Conservation (phyloP, 2,888 invertebrate species). For the Colostygia pectinataria region DNA sequence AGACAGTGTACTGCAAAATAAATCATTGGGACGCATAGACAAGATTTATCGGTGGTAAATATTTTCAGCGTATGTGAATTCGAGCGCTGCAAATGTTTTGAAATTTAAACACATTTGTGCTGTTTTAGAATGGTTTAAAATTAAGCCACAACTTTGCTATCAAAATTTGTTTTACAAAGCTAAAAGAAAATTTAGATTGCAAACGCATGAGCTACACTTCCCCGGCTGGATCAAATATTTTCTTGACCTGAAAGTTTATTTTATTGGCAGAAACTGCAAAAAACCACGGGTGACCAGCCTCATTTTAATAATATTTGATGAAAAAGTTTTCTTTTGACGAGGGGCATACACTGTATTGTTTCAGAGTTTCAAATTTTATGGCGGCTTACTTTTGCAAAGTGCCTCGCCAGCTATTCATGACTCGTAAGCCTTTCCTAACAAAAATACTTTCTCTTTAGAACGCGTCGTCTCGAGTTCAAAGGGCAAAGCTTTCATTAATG, state of each 20-base stretch:
- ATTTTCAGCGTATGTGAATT: conserved; percentile 3
- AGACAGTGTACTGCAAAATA: conserved; percentile 8
- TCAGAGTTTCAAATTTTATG: not conserved
- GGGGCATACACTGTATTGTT: not conserved
- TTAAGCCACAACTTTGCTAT: too few species aligned
- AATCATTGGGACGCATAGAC: conserved; percentile 23
- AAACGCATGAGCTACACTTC: too few species aligned
- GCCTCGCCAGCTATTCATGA: conserved; percentile 4
- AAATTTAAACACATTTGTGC: too few species aligned
- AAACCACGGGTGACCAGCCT: too few species aligned
- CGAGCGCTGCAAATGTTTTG: not conserved
- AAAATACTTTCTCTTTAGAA: conserved; percentile 13
- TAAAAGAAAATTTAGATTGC: too few species aligned
- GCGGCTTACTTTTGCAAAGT: not conserved
- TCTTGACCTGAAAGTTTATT: too few species aligned
- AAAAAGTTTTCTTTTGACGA: too few species aligned
- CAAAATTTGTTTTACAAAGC: too few species aligned
- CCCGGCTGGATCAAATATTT: too few species aligned
- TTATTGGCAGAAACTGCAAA: too few species aligned
- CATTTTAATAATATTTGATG: too few species aligned
- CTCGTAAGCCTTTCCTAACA: conserved; percentile 8
- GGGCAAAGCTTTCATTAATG: conserved; percentile 13
- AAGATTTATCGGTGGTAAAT: conserved; percentile 25
- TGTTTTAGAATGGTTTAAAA: too few species aligned
- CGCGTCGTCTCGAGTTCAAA: conserved; percentile 10